Evolutionary conservation across 1,140 invertebrate species (phyloP).

Genomic region (Tribolium castaneum): DNA sequence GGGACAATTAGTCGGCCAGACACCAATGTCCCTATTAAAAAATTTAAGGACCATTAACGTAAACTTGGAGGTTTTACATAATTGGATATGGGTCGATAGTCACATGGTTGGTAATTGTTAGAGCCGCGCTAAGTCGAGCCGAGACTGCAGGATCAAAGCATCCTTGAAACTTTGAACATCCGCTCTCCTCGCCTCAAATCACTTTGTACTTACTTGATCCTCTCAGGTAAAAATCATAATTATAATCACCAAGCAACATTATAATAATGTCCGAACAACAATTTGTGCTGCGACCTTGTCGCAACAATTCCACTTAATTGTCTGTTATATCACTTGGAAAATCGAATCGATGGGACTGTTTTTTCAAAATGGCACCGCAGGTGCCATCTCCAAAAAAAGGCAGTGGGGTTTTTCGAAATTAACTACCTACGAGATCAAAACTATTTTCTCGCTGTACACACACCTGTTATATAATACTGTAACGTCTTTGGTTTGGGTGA

Average conservation of each 20-base stretch:
- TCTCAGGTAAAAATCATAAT: constrained; percentile 46
- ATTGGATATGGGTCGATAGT: constrained; percentile 50
- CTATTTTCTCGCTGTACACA: constrained; percentile 48
- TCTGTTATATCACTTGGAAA: neutral
- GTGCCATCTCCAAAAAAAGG: too few relatives aligned
- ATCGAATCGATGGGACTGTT: too few relatives aligned
- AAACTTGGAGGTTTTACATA: constrained; percentile 37
- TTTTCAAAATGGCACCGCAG: too few relatives aligned
- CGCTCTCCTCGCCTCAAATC: constrained; percentile 47
- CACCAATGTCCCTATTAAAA: neutral
- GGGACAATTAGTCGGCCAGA: neutral
- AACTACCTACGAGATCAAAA: constrained; percentile 42
- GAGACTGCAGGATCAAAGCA: constrained; percentile 44
- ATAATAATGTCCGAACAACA: constrained; percentile 33
- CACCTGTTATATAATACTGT: constrained; percentile 49
- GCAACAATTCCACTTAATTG: neutral
- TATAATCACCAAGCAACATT: constrained; percentile 35
- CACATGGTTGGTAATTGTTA: constrained; percentile 45
- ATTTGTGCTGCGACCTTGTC: constrained; percentile 30
- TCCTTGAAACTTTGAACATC: constrained; percentile 51
- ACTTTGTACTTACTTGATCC: constrained; percentile 46
- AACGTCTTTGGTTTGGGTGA: constrained; percentile 55
- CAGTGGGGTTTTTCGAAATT: too few relatives aligned
- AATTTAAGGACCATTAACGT: neutral
- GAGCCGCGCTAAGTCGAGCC: constrained; percentile 32